Evolutionary conservation across 30 jellyfish, hydroid and myxozoan genomes (phyloP).

Genomic region (Morbakka virulenta): DNA sequence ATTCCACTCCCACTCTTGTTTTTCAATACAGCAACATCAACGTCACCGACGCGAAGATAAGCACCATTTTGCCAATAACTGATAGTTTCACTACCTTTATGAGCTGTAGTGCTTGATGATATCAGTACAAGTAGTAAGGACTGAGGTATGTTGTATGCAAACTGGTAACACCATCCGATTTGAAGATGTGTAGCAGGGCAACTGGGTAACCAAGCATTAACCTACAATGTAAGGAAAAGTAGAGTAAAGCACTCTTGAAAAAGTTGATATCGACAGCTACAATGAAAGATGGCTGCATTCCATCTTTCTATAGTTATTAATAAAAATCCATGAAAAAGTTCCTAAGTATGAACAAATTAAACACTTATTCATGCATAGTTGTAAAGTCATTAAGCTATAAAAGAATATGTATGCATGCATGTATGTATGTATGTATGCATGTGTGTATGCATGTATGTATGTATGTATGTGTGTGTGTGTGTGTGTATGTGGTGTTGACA

Average conservation of each 20-base stretch:
- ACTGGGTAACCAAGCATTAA: slow-evolving; percentile 98
- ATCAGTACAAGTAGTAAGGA: slow-evolving; percentile 67
- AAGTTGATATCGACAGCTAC: background rate
- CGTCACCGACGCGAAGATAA: slow-evolving; percentile 88
- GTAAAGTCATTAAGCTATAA: no score
- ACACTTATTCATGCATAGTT: no score
- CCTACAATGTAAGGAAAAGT: slow-evolving; percentile 40
- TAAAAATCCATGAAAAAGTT: no score
- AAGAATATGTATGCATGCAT: no score
- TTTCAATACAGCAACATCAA: slow-evolving; percentile 80
- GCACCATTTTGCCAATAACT: slow-evolving; percentile 98
- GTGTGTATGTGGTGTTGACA: no score
- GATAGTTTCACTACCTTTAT: slow-evolving; percentile 66
- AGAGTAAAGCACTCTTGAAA: no score
- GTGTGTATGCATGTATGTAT: no score
- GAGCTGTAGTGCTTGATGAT: slow-evolving; percentile 82
- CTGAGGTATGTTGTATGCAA: slow-evolving; percentile 75
- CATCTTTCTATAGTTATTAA: background rate
- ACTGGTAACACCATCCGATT: slow-evolving; percentile 93
- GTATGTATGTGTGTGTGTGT: no score
- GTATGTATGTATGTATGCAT: no score
- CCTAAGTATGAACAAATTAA: no score
- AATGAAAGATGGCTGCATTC: background rate
- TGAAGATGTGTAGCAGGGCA: slow-evolving; percentile 93
- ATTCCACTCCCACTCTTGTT: slow-evolving; percentile 50